Base-by-base conservation (phyloP, 2,113 vertebrate genomes). In the Myiozetetes cayanensis region DNA sequence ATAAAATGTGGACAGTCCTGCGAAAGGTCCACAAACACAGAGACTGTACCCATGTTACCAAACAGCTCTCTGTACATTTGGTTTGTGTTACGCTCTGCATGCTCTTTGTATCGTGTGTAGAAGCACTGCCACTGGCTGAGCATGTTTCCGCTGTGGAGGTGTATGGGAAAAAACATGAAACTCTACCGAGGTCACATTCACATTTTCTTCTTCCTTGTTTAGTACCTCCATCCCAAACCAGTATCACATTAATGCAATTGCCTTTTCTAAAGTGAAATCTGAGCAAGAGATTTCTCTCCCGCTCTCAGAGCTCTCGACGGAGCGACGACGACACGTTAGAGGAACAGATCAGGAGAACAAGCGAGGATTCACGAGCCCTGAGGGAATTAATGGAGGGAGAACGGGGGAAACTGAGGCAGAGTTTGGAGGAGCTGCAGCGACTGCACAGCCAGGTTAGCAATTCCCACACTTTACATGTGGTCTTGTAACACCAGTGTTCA, bases 281-380 rank as follows among this genome's bases (percentile, higher is more conserved):
- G 89, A 96, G 84, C 68, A 67, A 90, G 71, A 95, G 84, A 21
- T 78, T 81, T 96, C 72, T 92, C 82, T 94, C 61, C 67, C 20
- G 3, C 96, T 93, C 55, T 91, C 96, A 99, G 99, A 99, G 98
- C 79, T 98, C 99, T 35, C 98, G 98, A 73, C 98, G 98, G 94
- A 98, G 99, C 11, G 99, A 99, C 0, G 99, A 99, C 37, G 99
- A 99, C 97, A 98, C 98, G 80, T 98, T 99, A 97, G 99, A 99
- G 97, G 99, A 99, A 49, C 99, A 99, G 97, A 98, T 99, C 95
- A 99, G 98, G 96, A 98, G 98, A 96, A 98, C 99, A 52, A 98
- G 98, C 20, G 99, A 99, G 94, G 99, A 99, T 91, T 98, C 99
- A 0, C 98, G 98, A 97, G 98, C 98, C 68, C 97, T 98, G 77